These are phyloP conservation scores for Trachemys scripta DNA, from an alignment of 2,113 vertebrate species.

Conservation along the genomic window DNA sequence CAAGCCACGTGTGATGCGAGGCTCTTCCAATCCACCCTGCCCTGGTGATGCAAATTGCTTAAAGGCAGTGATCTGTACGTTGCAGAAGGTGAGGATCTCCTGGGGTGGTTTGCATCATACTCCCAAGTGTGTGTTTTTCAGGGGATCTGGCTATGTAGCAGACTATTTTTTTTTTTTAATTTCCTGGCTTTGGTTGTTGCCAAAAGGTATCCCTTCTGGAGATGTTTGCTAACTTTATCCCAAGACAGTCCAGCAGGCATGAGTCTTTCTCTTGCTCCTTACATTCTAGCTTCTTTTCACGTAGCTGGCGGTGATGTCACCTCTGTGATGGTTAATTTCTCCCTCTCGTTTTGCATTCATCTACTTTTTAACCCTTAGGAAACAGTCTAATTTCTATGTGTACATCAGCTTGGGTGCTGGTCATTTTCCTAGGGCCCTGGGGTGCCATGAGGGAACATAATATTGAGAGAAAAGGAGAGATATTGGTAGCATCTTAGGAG, in stretches of 20 bases:
- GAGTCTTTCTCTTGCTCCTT: not conserved
- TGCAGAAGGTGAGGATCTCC: not conserved
- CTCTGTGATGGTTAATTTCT: not conserved
- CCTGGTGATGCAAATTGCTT: not conserved
- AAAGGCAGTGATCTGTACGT: not conserved
- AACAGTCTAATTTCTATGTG: not conserved
- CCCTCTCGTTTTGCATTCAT: not conserved
- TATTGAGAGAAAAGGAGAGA: not conserved
- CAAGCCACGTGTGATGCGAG: not conserved
- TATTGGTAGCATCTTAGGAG: not conserved
- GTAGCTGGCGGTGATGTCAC: not conserved
- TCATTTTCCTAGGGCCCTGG: not conserved
- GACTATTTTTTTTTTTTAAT: not conserved
- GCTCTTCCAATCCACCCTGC: not conserved
- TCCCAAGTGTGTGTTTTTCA: not conserved
- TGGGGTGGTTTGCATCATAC: not conserved
- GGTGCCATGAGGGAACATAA: not conserved
- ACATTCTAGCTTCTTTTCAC: not conserved
- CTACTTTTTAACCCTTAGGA: not conserved
- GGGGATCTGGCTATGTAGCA: not conserved
- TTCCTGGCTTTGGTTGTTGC: not conserved
- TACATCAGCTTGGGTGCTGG: not conserved
- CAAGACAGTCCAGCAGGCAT: accelerated
- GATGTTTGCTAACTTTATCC: not conserved
- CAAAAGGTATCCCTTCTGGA: not conserved